Base-by-base conservation (phyloP, 2,797 vertebrate species). In the Falco columbarius region DNA sequence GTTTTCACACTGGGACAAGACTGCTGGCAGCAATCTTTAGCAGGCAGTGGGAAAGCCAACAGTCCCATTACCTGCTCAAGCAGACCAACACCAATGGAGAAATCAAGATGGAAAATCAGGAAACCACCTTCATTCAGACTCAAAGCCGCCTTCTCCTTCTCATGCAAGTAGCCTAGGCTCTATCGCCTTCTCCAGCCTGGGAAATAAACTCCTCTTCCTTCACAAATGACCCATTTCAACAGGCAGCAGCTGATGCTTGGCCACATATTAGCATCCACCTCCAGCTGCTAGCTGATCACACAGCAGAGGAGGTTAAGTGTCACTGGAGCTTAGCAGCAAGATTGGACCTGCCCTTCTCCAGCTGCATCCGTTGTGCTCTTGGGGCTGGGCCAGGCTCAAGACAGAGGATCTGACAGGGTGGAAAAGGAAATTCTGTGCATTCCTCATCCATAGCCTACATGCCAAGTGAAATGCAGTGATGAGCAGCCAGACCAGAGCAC, bases 381-480 rank as follows among this genome's bases (percentile, higher is more conserved):
- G 95, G 92, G 97, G 93, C 95, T 46, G 66, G 92, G 96, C 97
- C 97, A 98, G 97, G 93, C 92, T 94, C 68, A 49, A 93, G 93
- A 94, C 97, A 97, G 97, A 98, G 97, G 95, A 98, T 97, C 97
- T 95, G 93, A 97, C 70, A 40, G 90, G 97, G 95, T 96, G 97
- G 97, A 97, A 98, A 96, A 96, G 97, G 97, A 98, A 98, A 98
- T 98, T 98, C 97, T 97, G 96, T 52, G 51, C 98, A 98, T 98
- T 98, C 97, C 93, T 98, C 83, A 42, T 81, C 80, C 30, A 17
- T 90, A 93, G 95, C 88, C 94, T 76, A 52, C 94, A 86, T 92
- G 96, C 96, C 96, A 97, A 97, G 92, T 65, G 92, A 97, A 93
- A 88, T 59, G 97, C 96, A 91, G 88, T 5, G 58, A 94, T 14